Base-by-base conservation (phyloP, 2,888 invertebrate species). In the Lochmaea crataegi region DNA sequence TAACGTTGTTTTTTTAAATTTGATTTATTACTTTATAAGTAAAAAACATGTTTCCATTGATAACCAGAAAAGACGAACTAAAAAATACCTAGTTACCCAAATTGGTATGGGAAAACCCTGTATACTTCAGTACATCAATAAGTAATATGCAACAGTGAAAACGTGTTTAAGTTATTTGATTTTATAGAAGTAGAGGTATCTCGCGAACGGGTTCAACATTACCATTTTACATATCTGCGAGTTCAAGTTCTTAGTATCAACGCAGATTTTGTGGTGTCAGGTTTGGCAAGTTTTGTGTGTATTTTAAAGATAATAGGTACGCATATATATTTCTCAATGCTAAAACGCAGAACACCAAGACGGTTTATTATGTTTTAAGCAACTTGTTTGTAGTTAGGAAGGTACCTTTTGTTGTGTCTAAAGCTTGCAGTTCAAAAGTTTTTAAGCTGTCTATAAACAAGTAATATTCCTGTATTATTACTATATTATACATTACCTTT, bases 161-260 rank as follows among this genome's bases (percentile, higher is more conserved):
- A 72, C 72, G 72, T 68, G 72, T 72, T 72, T 68, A 12, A 18
- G 26, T 68, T 60, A 26, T 68, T 42, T 68, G 45, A 38, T 2
- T 51, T 45, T 22, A 12, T 1, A 57, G 22, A 26, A 57, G 32
- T 1, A 57, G 22, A 26, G 26, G 32, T 16, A 38, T 38, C 60
- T 57, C 60, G 60, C 60, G n/a, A 38, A 38, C 60, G 16, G 16
- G 60, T 38, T 60, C 60, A 38, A n/a, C 58, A 58, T 16, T 18
- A 45, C 14, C 14, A 45, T 45, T 45, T 45, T 45, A 16, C 53
- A 18, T 10, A 18, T 53, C 18, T 10, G 18, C 18, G 53, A 53
- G 53, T 53, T 53, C 53, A 53, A 53, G 18, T 53, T 53, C 16
- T 16, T 53, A 53, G 53, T 53, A 10, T 53, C n/a, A 12, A 26